A percentile compares a stretch with the other conserved stretches of the same genome.
Evolutionary conservation across 2,113 vertebrate species (phyloP).

Genomic region (Lasiurus cinereus): DNA sequence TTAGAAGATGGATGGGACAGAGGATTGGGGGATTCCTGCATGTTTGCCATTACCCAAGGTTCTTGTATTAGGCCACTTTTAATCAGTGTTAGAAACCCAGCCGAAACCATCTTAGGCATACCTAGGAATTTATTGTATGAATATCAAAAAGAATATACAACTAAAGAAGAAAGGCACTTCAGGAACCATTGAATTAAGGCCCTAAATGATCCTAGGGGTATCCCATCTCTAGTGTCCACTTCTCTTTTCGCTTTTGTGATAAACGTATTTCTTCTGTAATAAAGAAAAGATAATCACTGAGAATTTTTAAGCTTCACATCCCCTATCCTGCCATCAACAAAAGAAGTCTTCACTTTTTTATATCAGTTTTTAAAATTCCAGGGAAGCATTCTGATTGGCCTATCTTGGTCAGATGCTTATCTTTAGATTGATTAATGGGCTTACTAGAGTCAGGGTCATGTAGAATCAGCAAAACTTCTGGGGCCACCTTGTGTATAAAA

Average conservation of each 20-base stretch:
- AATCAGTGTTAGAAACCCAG: neutral
- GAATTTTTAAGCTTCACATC: neutral
- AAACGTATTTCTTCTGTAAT: neutral
- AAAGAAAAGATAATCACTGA: neutral
- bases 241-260: neutral
- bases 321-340: neutral
- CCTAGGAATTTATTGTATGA: neutral
- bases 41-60: neutral
- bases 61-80: neutral
- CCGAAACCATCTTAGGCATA: slow-evolving; percentile 7
- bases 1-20: neutral
- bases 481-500: neutral
- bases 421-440: neutral
- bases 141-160: neutral
- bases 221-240: neutral
- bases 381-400: neutral
- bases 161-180: neutral
- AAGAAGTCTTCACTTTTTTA: neutral
- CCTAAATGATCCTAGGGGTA: neutral
- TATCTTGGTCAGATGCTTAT: neutral
- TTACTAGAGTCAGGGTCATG: neutral
- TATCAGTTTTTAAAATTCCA: neutral
- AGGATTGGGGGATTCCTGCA: neutral
- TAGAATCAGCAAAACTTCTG: neutral
- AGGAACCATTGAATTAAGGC: neutral